Base-by-base conservation (phyloP, 1,140 invertebrate genomes). In the Amphibalanus amphitrite region DNA sequence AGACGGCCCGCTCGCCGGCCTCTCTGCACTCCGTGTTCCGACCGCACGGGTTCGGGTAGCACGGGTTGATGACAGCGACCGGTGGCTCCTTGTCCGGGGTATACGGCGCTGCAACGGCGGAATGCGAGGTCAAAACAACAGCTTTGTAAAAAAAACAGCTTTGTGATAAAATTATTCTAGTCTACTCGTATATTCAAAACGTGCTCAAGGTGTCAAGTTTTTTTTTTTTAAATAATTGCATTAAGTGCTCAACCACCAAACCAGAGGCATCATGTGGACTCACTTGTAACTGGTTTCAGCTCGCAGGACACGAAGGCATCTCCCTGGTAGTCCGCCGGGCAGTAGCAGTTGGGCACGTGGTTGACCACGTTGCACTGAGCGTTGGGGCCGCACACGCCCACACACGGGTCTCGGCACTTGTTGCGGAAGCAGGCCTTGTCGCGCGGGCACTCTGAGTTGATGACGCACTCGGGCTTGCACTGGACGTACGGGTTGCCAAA, bases 261-360 rank as follows among this genome's bases (percentile, higher is more conserved):
- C n/a, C n/a, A n/a, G n/a, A n/a, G n/a, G n/a, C n/a, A n/a, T n/a
- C n/a, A n/a, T n/a, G n/a, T n/a, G 10, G 17, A 59, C 47, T 59
- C 23, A 59, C 47, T 8, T 20, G 47, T 59, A 20, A 59, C 17
- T 13, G 47, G 47, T 1, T 20, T 59, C 13, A 59, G 47, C 17
- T 13, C 1, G 47, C 47, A 59, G 17, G 13, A 20, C 10, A 59
- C 47, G 17, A 59, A 59, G 71, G 73, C 77, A 67, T 79, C 77
- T 28, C 80, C 80, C 25, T 75, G 74, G 69, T 76, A 79, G 15
- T 78, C 78, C 74, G 77, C 75, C 59, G 82, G 79, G 76, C 89
- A 90, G 70, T 82, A 84, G 78, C 89, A 90, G 68, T 85, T 86
- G 0, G 88, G 85, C 59, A 86, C 85, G 78, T 91, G 90, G 79